Conservation (phyloP, 1,140 invertebrate genomes). For the Colletes latitarsis region DNA sequence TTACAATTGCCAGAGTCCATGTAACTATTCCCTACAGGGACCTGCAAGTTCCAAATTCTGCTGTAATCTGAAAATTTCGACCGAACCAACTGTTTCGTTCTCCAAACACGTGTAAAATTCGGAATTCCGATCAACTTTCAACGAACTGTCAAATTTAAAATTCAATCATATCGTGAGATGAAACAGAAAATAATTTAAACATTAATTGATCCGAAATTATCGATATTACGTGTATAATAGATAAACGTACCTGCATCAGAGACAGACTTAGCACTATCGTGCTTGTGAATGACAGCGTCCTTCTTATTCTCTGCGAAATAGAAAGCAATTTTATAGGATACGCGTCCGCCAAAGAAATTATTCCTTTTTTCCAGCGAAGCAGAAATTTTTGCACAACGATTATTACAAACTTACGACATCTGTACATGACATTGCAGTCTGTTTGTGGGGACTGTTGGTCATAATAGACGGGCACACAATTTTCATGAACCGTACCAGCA, state of each 20-base stretch:
- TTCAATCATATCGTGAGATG: no score
- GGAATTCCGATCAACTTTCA: no score
- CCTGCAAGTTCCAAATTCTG: not conserved
- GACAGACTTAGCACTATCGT: slow-evolving; percentile 17
- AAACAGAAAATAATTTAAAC: no score
- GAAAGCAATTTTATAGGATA: not conserved
- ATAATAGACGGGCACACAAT: slow-evolving; percentile 69
- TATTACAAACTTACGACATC: slow-evolving; percentile 70
- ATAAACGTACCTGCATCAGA: slow-evolving; percentile 31
- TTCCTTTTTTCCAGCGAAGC: no score
- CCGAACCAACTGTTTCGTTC: not conserved
- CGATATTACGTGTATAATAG: not conserved
- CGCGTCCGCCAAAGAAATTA: no score
- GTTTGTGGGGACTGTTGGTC: slow-evolving; percentile 42
- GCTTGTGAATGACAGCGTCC: slow-evolving; percentile 50
- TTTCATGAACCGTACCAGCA: slow-evolving; percentile 32
- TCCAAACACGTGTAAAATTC: not conserved
- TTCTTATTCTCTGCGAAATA: slow-evolving; percentile 55
- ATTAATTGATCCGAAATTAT: no score
- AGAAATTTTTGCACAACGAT: not conserved
- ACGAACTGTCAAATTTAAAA: no score
- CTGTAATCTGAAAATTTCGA: not conserved
- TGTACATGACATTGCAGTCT: slow-evolving; percentile 47
- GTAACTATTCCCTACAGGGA: not conserved
- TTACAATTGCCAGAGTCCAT: not conserved